Percentiles rank a stretch among this genome's conserved stretches.
phyloP scores from a whole-genome alignment of 2,888 invertebrate species.

The Caenorhabditis panamensis region DNA sequence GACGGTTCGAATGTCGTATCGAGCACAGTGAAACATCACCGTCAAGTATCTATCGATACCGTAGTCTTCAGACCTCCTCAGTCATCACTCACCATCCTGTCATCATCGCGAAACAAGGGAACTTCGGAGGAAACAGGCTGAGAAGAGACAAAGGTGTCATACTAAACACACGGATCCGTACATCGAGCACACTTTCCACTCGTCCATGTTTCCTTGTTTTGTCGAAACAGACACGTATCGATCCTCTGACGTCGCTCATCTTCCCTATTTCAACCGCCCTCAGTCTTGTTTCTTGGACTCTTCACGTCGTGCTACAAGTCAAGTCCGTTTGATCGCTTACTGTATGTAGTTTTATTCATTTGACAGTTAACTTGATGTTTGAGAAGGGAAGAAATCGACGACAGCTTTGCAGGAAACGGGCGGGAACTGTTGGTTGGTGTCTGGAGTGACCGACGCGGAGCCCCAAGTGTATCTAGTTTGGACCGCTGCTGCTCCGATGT shows the following conservation, averaged over 20 bases:
- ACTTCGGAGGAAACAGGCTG: conserved; percentile 21
- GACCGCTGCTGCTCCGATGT: conserved; percentile 8
- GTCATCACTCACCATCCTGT: background rate
- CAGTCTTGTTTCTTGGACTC: conserved; percentile 21
- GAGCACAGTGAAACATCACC: conserved; percentile 21
- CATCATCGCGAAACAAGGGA: conserved; percentile 18
- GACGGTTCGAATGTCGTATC: conserved; percentile 4
- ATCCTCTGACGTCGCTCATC: conserved; percentile 1
- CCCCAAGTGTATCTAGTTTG: conserved; percentile 41
- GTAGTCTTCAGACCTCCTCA: background rate
- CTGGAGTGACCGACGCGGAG: conserved; percentile 17
- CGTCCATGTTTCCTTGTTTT: background rate
- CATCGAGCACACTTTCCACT: background rate
- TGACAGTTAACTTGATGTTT: conserved; percentile 30
- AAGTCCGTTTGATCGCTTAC: background rate
- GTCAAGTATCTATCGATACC: conserved; percentile 9
- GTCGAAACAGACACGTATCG: background rate
- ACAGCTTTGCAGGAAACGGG: background rate
- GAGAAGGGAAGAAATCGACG: conserved; percentile 3
- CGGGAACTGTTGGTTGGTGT: background rate
- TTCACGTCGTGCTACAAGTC: conserved; percentile 21
- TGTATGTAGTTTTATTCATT: conserved; percentile 37
- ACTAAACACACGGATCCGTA: conserved; percentile 31
- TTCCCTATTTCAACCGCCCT: background rate
- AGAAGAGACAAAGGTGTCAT: background rate